Percentiles rank a stretch among this genome's conserved stretches.
phyloP scores from a whole-genome alignment of 2,113 vertebrate species.

The Saimiri boliviensis region DNA sequence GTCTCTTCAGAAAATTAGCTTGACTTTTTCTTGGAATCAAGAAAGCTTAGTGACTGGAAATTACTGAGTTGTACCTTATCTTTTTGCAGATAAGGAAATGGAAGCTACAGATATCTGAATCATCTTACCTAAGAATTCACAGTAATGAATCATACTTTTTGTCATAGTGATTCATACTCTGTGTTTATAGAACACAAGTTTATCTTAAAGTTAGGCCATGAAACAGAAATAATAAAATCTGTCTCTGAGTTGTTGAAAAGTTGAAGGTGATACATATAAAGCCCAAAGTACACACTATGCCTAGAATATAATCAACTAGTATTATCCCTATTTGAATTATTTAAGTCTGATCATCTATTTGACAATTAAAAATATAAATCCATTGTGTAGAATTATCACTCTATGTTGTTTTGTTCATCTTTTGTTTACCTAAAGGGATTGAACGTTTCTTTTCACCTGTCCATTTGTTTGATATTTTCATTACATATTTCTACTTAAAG shows the following conservation, averaged over 20 bases:
- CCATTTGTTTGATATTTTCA: background rate
- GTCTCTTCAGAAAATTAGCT: background rate
- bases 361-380: background rate
- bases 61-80: background rate
- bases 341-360: background rate
- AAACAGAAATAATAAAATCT: background rate
- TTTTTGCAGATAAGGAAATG: background rate
- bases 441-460: background rate
- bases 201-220: background rate
- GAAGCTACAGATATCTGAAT: background rate
- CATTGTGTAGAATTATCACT: background rate
- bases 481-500: background rate
- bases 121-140: background rate
- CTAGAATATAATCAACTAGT: background rate
- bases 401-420: background rate
- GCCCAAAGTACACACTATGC: background rate
- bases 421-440: background rate
- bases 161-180: background rate
- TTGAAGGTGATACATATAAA: background rate
- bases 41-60: background rate
- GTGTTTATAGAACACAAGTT: background rate
- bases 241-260: background rate
- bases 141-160: background rate
- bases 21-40: background rate
- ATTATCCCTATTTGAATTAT: background rate